phyloP scores from a whole-genome alignment of 2,113 vertebrate species.

The Anolis sagrei region DNA sequence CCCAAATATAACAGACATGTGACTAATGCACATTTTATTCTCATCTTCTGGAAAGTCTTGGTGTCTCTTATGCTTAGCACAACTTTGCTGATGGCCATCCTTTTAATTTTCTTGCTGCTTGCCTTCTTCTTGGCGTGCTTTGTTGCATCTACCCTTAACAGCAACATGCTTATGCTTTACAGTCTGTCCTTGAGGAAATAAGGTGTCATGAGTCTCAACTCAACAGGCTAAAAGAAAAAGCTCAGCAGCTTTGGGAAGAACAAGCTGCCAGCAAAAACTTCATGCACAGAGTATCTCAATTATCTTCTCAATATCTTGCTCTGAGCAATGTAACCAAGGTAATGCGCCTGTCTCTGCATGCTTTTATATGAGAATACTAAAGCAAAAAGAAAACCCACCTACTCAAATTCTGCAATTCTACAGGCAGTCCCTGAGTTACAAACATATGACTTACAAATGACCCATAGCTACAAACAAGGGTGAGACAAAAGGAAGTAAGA shows the following conservation, averaged over 20 bases:
- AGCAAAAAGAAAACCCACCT: conserved; percentile 25
- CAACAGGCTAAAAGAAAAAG: conserved; percentile 91
- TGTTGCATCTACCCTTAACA: conserved; percentile 64
- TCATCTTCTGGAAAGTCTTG: not conserved
- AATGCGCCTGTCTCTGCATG: conserved; percentile 67
- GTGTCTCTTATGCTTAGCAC: conserved; percentile 1
- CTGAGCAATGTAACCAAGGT: conserved; percentile 98
- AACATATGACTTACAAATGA: no score
- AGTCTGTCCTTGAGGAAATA: conserved; percentile 97
- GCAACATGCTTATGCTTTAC: conserved; percentile 85
- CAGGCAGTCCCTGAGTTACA: no score
- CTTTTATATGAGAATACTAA: conserved; percentile 30
- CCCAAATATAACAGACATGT: not conserved
- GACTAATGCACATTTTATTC: not conserved
- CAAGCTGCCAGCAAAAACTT: conserved; percentile 95
- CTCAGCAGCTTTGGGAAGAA: conserved; percentile 94
- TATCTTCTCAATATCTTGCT: conserved; percentile 93
- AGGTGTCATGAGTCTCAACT: conserved; percentile 89
- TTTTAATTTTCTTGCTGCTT: conserved; percentile 36
- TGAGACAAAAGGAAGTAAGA: no score
- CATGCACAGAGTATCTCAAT: conserved; percentile 95
- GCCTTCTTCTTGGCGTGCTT: conserved; percentile 69
- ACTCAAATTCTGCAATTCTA: not conserved
- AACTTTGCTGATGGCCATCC: not conserved
- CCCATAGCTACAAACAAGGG: no score